Percentiles rank a stretch among this genome's conserved stretches.
These are phyloP conservation scores for Phalacrocorax aristotelis DNA, from an alignment of 2,113 vertebrate genomes.

Conservation along the genomic window DNA sequence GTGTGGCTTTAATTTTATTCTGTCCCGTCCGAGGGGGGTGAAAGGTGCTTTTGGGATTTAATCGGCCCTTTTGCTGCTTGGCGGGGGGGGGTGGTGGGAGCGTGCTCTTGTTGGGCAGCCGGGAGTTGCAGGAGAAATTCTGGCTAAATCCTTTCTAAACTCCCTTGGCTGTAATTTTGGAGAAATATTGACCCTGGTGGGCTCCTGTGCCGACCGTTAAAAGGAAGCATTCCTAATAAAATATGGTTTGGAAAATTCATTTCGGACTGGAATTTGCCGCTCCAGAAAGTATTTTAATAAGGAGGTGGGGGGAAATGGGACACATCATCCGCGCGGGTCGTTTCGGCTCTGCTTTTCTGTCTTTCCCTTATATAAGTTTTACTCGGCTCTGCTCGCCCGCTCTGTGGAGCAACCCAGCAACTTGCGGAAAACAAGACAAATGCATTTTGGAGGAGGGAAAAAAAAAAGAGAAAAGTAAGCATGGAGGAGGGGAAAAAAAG, in stretches of 20 bases:
- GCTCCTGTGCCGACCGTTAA: constrained; percentile 30
- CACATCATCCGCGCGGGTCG: background rate
- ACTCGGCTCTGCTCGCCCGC: rapidly evolving
- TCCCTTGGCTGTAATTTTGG: constrained; percentile 34
- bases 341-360: background rate
- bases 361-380: background rate
- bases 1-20: background rate
- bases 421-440: background rate
- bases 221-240: constrained; percentile 65
- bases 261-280: constrained; percentile 56
- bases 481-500: background rate
- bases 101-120: background rate
- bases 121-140: background rate
- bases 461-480: no score
- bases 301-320: constrained; percentile 64
- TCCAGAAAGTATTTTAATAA: constrained; percentile 63
- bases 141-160: background rate
- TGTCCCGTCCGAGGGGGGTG: rapidly evolving
- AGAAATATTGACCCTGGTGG: constrained; percentile 60
- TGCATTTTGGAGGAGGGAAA: background rate
- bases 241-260: constrained; percentile 68
- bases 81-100: background rate
- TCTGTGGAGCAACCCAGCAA: background rate
- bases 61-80: background rate
- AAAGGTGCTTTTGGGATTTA: background rate